Conservation (phyloP, 1,140 invertebrate species). For the Calephelis nemesis region DNA sequence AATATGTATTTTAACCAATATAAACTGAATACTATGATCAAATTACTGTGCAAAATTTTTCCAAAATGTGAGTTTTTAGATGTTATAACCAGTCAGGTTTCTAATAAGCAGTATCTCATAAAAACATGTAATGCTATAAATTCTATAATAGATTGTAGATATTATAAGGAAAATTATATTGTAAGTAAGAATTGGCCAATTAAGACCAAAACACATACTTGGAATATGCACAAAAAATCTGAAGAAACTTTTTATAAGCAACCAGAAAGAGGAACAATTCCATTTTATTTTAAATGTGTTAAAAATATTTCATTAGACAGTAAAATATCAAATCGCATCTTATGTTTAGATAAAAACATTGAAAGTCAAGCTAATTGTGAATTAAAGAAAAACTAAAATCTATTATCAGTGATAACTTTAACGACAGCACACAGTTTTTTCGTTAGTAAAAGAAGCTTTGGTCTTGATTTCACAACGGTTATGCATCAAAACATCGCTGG, state of each 20-base stretch:
- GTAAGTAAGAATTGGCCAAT: neutral
- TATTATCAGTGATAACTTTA: neutral
- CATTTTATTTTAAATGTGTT: neutral
- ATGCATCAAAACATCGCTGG: conserved; percentile 23
- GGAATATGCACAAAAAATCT: neutral
- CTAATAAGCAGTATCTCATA: neutral
- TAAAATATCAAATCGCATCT: neutral
- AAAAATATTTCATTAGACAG: neutral
- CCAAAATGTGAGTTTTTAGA: too few species aligned
- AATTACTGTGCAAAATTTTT: too few species aligned
- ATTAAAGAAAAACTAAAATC: neutral
- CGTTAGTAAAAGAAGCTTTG: neutral
- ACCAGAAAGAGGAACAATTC: neutral
- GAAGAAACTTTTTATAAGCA: neutral
- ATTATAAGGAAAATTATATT: conserved; percentile 20
- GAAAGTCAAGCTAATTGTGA: neutral
- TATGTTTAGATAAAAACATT: neutral
- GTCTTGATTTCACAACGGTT: neutral
- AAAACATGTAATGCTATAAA: conserved; percentile 13
- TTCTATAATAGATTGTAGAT: conserved; percentile 6
- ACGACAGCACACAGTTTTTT: neutral
- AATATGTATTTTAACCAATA: too few species aligned
- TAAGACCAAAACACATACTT: neutral
- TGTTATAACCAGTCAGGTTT: neutral
- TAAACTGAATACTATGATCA: too few species aligned